Evolutionary conservation across 2,797 vertebrate genomes (phyloP).

Genomic region (Apodemus agrarius): DNA sequence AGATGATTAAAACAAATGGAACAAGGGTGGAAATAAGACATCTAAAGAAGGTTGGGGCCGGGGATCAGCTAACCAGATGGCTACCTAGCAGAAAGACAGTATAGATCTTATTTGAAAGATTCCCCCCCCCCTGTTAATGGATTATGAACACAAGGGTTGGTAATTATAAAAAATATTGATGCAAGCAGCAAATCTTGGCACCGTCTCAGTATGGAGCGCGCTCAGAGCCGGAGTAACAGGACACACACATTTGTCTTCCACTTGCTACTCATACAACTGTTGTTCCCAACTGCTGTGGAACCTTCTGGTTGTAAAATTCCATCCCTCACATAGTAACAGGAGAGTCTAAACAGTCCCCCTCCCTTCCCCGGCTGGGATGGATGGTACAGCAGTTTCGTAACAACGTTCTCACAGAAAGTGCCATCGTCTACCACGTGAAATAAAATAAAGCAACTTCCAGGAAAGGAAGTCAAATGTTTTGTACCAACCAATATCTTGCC

Average conservation of each 20-base stretch:
- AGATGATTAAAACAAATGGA: constrained; percentile 23
- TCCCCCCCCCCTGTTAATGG: constrained; percentile 38
- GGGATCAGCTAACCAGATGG: constrained; percentile 58
- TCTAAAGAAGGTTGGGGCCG: background rate
- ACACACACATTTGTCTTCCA: constrained; percentile 80
- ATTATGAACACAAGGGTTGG: constrained; percentile 46
- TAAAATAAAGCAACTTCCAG: constrained; percentile 64
- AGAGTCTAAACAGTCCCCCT: constrained; percentile 77
- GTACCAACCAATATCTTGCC: background rate
- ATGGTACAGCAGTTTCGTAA: constrained; percentile 68
- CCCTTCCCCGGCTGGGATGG: constrained; percentile 17
- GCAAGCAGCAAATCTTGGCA: constrained; percentile 76
- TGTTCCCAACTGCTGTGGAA: constrained; percentile 80
- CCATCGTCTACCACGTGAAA: constrained; percentile 51
- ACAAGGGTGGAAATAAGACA: constrained; percentile 49
- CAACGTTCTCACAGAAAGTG: constrained; percentile 70
- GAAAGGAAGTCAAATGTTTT: constrained; percentile 60
- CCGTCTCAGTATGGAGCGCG: background rate
- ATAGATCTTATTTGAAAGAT: constrained; percentile 43
- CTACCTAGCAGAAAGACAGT: constrained; percentile 50
- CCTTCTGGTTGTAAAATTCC: constrained; percentile 82
- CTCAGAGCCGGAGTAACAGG: constrained; percentile 71
- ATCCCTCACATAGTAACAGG: constrained; percentile 81
- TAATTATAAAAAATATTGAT: constrained; percentile 75
- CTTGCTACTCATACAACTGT: constrained; percentile 75